Conservation (phyloP, 37 sponge, comb jelly and placozoan genomes). For the Crambe crambe region DNA sequence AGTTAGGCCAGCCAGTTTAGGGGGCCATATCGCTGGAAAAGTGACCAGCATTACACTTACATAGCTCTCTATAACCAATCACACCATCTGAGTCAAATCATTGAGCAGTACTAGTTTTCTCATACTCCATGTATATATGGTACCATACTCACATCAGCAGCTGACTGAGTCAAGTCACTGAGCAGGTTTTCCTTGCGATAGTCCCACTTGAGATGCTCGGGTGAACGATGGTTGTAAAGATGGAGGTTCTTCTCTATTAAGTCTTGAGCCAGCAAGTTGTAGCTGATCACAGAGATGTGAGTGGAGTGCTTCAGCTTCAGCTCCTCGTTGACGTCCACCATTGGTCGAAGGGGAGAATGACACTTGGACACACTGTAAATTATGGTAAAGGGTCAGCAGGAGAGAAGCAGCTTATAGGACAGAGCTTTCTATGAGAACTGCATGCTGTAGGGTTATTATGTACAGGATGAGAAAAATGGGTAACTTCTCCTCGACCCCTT, state of each 20-base stretch:
- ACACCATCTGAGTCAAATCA: no score
- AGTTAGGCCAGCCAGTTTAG: no score
- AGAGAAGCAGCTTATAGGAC: not conserved
- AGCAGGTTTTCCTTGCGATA: constrained; percentile 58
- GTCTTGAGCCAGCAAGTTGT: constrained; percentile 80
- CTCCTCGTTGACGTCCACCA: constrained; percentile 10
- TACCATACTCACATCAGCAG: constrained; percentile 62
- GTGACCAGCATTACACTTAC: no score
- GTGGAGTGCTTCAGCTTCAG: not conserved
- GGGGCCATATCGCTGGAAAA: no score
- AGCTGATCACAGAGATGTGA: constrained; percentile 41
- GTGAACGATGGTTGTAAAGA: constrained; percentile 50
- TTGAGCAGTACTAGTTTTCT: no score
- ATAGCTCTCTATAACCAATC: no score
- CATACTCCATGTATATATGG: not conserved
- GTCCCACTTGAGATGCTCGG: constrained; percentile 61
- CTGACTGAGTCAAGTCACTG: constrained; percentile 43
- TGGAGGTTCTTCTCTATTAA: constrained; percentile 54
- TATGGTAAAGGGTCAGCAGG: not conserved
- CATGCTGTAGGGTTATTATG: no score
- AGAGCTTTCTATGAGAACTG: no score
- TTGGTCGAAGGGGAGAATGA: constrained; percentile 17
- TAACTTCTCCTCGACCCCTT: no score
- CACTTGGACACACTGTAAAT: not conserved
- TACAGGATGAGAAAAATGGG: no score